These are phyloP conservation scores for Leptinotarsa defecta DNA, from an alignment of 1,140 invertebrate species.

Conservation along the genomic window DNA sequence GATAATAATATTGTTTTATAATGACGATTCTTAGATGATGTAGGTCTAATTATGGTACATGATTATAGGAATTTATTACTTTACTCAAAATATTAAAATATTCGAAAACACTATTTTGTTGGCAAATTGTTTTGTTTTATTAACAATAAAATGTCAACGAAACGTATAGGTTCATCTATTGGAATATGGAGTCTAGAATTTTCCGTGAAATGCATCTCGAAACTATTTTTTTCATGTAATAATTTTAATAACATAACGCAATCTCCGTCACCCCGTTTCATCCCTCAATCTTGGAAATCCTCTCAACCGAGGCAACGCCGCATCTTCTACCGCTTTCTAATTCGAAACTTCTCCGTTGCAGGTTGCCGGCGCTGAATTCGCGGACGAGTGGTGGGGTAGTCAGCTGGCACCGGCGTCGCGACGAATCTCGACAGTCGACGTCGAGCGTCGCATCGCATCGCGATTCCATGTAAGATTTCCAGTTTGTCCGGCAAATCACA, in stretches of 20 bases:
- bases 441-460: constrained; percentile 47
- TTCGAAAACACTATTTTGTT: too few relatives aligned
- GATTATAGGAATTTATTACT: too few relatives aligned
- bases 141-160: not conserved
- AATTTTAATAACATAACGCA: too few relatives aligned
- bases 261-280: too few relatives aligned
- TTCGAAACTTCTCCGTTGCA: constrained; percentile 53
- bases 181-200: too few relatives aligned
- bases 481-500: constrained; percentile 12
- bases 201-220: too few relatives aligned
- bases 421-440: constrained; percentile 53
- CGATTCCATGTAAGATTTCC: constrained; percentile 10
- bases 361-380: constrained; percentile 54
- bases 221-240: too few relatives aligned
- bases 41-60: too few relatives aligned
- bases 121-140: not conserved
- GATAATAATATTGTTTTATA: too few relatives aligned
- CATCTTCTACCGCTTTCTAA: constrained; percentile 38
- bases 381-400: constrained; percentile 46
- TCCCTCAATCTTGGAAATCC: too few relatives aligned
- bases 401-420: constrained; percentile 55
- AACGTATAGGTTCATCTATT: not conserved
- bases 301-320: constrained; percentile 5
- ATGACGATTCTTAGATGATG: not conserved
- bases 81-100: too few relatives aligned